Conservation (phyloP, 2,797 vertebrate genomes). For the Acipenser transmontanus region DNA sequence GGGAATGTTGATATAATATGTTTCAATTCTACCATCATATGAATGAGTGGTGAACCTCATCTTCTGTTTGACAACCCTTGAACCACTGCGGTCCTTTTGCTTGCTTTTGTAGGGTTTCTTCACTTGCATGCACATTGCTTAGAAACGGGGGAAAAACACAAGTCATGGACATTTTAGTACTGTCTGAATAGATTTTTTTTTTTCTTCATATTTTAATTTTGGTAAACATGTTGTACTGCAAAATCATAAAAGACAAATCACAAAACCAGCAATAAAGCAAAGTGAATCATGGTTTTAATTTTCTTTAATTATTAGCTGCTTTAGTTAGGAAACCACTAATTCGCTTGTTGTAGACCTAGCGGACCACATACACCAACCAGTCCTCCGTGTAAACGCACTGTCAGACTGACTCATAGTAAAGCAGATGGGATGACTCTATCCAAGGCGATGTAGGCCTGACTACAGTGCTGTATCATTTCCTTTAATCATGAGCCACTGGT, state of each 20-base stretch:
- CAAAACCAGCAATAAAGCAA: constrained; percentile 10
- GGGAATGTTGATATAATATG: too few species aligned
- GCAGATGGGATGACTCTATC: constrained; percentile 8
- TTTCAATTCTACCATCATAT: neutral
- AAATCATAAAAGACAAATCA: constrained; percentile 25
- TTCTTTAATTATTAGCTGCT: constrained; percentile 32
- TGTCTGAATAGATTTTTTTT: too few species aligned
- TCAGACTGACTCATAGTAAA: constrained; percentile 7
- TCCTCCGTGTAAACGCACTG: constrained; percentile 1
- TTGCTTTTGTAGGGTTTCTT: neutral
- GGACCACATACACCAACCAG: neutral
- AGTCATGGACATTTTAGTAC: too few species aligned
- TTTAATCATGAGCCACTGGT: constrained; percentile 18
- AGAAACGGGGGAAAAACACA: too few species aligned
- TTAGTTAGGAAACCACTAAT: constrained; percentile 22
- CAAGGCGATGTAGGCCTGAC: constrained; percentile 15
- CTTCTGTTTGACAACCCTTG: neutral
- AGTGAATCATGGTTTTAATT: constrained; percentile 21
- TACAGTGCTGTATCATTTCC: neutral
- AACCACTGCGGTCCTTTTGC: neutral
- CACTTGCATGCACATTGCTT: too few species aligned
- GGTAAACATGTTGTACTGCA: constrained; percentile 22
- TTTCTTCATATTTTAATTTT: constrained; percentile 19
- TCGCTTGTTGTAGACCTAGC: constrained; percentile 17
- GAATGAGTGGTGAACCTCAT: neutral